Percentiles rank a stretch among this genome's conserved stretches.
Evolutionary conservation across 2,888 invertebrate species (phyloP).

Genomic region (Hofmannophila pseudospretella): DNA sequence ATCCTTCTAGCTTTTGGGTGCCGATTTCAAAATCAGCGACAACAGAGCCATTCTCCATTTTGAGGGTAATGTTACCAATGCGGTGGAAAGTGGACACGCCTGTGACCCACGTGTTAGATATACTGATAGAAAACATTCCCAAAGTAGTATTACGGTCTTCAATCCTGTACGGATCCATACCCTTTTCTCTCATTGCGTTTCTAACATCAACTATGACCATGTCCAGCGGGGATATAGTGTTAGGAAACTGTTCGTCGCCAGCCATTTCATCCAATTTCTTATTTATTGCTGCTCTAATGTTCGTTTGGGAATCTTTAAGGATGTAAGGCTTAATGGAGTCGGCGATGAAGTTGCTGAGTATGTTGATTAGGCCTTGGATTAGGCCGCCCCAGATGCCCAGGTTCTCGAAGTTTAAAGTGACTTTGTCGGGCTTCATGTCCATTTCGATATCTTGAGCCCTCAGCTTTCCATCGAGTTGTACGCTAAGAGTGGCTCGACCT

Average conservation of each 20-base stretch:
- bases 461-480: slow-evolving; percentile 85
- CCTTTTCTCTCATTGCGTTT: slow-evolving; percentile 80
- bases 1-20: slow-evolving; percentile 87
- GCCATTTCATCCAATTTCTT: slow-evolving; percentile 83
- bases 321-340: slow-evolving; percentile 92
- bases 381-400: slow-evolving; percentile 85
- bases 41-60: slow-evolving; percentile 84
- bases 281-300: slow-evolving; percentile 85
- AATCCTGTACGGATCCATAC: slow-evolving; percentile 86
- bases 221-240: slow-evolving; percentile 91
- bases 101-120: slow-evolving; percentile 87
- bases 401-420: slow-evolving; percentile 89
- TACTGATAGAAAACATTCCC: slow-evolving; percentile 82
- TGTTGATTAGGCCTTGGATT: slow-evolving; percentile 87
- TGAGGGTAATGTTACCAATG: slow-evolving; percentile 85
- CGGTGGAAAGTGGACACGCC: slow-evolving; percentile 90
- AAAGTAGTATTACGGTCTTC: slow-evolving; percentile 84
- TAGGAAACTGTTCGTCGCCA: slow-evolving; percentile 85
- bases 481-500: slow-evolving; percentile 83
- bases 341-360: slow-evolving; percentile 89
- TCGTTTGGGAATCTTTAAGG: slow-evolving; percentile 85
- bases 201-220: slow-evolving; percentile 87
- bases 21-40: slow-evolving; percentile 84
- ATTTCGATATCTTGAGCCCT: slow-evolving; percentile 87
- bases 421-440: slow-evolving; percentile 86